Percentiles rank a stretch among this genome's conserved stretches.
These are phyloP conservation scores for Sciaenops ocellatus DNA, from an alignment of 2,797 vertebrate species.

Conservation along the genomic window DNA sequence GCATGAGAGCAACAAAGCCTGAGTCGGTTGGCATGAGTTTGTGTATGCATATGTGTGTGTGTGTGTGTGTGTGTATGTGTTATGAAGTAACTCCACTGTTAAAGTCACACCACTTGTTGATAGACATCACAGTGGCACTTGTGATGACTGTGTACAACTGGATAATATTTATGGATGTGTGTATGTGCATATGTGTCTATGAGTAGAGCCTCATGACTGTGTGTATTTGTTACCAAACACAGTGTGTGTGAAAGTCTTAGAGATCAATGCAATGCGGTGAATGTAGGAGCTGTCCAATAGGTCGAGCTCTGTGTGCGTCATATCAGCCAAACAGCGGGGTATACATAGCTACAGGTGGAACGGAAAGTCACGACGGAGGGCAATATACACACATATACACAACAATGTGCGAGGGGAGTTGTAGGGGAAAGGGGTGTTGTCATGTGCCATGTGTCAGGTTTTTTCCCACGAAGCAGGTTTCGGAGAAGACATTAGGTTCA, in stretches of 20 bases:
- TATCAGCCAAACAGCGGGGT: conserved; percentile 25
- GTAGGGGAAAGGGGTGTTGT: conserved; percentile 10
- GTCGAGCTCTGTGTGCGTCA: conserved; percentile 60
- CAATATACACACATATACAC: conserved; percentile 2
- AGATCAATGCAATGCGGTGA: conserved; percentile 25
- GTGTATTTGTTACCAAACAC: conserved; percentile 75
- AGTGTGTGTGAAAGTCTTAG: conserved; percentile 14
- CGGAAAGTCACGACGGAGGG: conserved; percentile 72
- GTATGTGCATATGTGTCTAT: not conserved
- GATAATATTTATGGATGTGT: conserved; percentile 9
- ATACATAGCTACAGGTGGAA: conserved; percentile 68
- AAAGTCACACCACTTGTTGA: conserved; percentile 5
- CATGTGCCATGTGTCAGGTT: conserved; percentile 40
- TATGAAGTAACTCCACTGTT: not conserved
- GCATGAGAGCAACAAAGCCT: not conserved
- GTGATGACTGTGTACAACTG: not conserved
- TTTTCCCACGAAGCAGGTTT: conserved; percentile 34
- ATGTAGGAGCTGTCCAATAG: conserved; percentile 42
- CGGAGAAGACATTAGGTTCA: conserved; percentile 5
- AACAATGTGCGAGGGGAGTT: not conserved
- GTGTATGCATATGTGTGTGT: not conserved
- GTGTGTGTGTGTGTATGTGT: not conserved
- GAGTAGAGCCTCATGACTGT: conserved; percentile 25
- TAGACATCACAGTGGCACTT: conserved; percentile 1
- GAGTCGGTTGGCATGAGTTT: not conserved